Base-by-base conservation (phyloP, 2,888 invertebrate species). In the Torymus aiolomorphi region DNA sequence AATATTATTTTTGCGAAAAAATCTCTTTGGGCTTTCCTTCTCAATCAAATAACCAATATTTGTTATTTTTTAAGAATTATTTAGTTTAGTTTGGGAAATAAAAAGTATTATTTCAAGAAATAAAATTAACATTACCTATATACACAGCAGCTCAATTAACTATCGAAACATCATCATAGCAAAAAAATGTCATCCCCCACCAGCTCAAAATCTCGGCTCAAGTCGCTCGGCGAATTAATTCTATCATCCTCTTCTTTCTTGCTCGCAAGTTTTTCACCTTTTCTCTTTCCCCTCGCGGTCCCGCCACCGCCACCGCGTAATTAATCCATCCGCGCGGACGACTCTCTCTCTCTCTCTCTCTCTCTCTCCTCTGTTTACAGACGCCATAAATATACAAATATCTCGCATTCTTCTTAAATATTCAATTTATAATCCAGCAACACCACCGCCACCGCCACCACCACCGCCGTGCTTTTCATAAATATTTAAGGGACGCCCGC, bases 381-480 rank as follows among this genome's bases (percentile, higher is more conserved):
- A 24, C 10, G 66, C 62, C 65, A 78, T 80, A 80, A 77, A 77
- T 78, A 78, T 74, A 80, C 74, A 75, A 78, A 78, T 65, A 42
- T 65, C 57, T 59, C 72, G 81, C 74, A 78, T 76, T 76, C 75
- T 70, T 73, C 77, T 80, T 78, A 80, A 80, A 77, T 78, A 78
- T 81, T 77, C 78, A 75, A 78, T 81, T 78, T 81, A 81, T 79
- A 79, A 78, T 81, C 81, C 75, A 42, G 72, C 57, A 42, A 31
- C 69, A 20, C 57, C 56, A 59, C 54, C 77, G 12, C n/a, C 56
- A 12, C 31, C 66, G 5, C 56, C 8, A 42, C 42, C 42, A 42
- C 42, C 42, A 3, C 81, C 75, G 42, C 42, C 42, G 8, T 0
- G 42, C 51, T 70, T 80, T 77, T 70, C 80, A 80, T 80, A 77